These are phyloP conservation scores for Onthophagus sagittarius DNA, from an alignment of 2,888 invertebrate species.

Conservation along the genomic window DNA sequence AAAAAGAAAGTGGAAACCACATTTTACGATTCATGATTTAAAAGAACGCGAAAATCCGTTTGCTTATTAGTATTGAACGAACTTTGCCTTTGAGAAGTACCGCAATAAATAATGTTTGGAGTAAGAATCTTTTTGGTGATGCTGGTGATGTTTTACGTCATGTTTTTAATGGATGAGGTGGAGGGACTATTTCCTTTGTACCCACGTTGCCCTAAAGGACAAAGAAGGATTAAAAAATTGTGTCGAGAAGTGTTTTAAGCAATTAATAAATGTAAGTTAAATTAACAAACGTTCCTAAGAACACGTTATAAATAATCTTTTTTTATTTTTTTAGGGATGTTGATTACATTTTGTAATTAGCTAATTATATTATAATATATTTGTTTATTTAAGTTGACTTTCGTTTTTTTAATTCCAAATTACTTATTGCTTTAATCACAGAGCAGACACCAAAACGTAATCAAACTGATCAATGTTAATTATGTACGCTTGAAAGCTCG, in stretches of 20 bases:
- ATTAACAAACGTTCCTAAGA: neutral
- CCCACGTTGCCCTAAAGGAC: neutral
- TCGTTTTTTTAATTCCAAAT: neutral
- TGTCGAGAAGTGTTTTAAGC: neutral
- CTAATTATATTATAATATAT: neutral
- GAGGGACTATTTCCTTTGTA: neutral
- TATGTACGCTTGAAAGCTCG: neutral
- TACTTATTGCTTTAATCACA: neutral
- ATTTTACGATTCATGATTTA: neutral
- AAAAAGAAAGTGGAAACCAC: neutral
- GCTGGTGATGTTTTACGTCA: neutral
- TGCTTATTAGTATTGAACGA: neutral
- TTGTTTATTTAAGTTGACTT: neutral
- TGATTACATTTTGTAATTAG: neutral
- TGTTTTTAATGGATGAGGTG: neutral
- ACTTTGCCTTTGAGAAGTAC: neutral
- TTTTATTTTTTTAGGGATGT: too few species aligned
- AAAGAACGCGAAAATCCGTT: neutral
- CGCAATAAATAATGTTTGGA: neutral
- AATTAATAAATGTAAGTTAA: neutral
- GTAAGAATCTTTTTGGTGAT: neutral
- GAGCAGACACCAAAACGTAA: neutral
- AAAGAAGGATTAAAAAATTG: neutral
- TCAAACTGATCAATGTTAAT: neutral
- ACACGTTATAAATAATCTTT: too few species aligned